These are phyloP conservation scores for Electrophaes corylata DNA, from an alignment of 2,888 invertebrate genomes.

Conservation along the genomic window DNA sequence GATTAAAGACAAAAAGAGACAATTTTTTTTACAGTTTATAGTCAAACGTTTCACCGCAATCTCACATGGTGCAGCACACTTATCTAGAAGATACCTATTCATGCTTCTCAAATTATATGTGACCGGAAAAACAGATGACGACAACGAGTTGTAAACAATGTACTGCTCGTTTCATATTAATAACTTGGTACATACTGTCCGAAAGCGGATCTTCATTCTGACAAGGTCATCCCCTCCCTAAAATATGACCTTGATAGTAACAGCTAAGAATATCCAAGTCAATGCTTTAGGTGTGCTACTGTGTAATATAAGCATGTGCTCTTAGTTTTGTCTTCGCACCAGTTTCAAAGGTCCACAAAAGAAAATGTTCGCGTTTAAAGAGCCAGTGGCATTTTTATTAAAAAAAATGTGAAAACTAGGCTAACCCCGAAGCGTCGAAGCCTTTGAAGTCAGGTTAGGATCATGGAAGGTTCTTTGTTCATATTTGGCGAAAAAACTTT, in stretches of 20 bases:
- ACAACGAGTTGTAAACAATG: too few relatives aligned
- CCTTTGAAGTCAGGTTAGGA: background rate
- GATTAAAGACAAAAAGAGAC: too few relatives aligned
- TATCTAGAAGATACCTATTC: too few relatives aligned
- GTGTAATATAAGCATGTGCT: constrained; percentile 1
- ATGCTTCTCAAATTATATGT: too few relatives aligned
- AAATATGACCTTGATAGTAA: constrained; percentile 8
- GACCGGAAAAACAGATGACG: too few relatives aligned
- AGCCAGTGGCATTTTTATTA: constrained; percentile 5
- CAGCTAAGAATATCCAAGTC: constrained; percentile 7
- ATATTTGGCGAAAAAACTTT: too few relatives aligned
- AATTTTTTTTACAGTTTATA: too few relatives aligned
- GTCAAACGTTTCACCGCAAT: too few relatives aligned
- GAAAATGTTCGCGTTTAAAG: constrained; percentile 6
- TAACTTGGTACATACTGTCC: background rate
- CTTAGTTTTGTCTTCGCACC: background rate
- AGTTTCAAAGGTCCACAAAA: constrained; percentile 6
- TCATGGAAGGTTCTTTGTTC: too few relatives aligned
- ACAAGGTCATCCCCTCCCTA: constrained; percentile 1
- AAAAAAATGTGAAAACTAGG: constrained; percentile 9
- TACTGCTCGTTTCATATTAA: background rate
- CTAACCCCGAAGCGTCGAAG: background rate
- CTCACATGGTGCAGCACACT: too few relatives aligned
- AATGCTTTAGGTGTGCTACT: constrained; percentile 2
- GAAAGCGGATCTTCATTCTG: background rate